Conservation (phyloP, 2,113 vertebrate species). For the Myanophis thanlyinensis region DNA sequence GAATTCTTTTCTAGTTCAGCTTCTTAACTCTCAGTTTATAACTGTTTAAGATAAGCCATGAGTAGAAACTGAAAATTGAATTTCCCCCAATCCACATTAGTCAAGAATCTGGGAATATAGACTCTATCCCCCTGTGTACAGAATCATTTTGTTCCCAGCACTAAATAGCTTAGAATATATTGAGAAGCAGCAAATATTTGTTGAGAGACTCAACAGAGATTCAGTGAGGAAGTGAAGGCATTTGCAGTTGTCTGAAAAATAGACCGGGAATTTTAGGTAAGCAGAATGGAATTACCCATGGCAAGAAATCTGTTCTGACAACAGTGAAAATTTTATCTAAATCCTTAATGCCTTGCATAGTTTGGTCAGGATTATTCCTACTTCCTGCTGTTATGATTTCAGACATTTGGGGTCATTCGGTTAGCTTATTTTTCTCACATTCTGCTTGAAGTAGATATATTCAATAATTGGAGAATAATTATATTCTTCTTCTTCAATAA, state of each 20-base stretch:
- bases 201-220: background rate
- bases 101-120: background rate
- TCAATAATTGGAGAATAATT: background rate
- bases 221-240: slow-evolving; percentile 57
- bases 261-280: slow-evolving; percentile 60
- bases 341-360: slow-evolving; percentile 20
- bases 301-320: slow-evolving; percentile 41
- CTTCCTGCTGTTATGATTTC: background rate
- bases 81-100: background rate
- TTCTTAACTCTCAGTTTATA: background rate
- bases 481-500: background rate
- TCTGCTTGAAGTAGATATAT: background rate
- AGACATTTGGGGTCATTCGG: background rate
- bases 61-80: background rate
- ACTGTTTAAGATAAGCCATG: background rate
- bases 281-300: slow-evolving; percentile 61
- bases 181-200: slow-evolving; percentile 6
- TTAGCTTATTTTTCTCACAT: background rate
- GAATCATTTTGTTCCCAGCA: background rate
- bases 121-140: background rate
- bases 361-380: background rate
- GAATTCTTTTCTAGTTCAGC: background rate
- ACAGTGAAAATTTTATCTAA: slow-evolving; percentile 47
- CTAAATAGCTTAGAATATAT: slow-evolving; percentile 18
- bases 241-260: slow-evolving; percentile 53